Base-by-base conservation (phyloP, 2,113 vertebrate genomes). In the Ciconia stormi region DNA sequence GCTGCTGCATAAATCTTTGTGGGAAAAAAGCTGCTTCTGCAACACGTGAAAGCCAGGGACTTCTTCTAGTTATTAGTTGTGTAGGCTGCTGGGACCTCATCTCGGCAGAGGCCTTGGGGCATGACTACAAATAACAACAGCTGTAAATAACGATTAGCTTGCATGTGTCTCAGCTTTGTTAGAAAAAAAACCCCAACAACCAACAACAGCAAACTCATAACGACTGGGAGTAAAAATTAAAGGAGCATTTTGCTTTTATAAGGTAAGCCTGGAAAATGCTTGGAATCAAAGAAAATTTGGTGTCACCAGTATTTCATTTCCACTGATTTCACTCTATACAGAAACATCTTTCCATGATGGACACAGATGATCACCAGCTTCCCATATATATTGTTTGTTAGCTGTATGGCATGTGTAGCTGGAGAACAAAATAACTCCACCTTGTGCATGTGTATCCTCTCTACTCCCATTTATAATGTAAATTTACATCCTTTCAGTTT, bases 391-490 rank as follows among this genome's bases (percentile, higher is more conserved):
- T 72, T 63, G 1, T 49, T 66, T 74, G 10, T 55, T 71, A 67
- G 3, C 10, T 56, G 4, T 38, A 49, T 55, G 30, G 10, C 36
- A 29, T 8, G 2, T 22, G 34, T 49, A 67, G 21, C 11, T 83
- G 46, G 16, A 83, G 11, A 76, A 61, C 4, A 70, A 87, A 83
- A 32, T 22, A 62, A 46, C 34, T 55, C 12, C 14, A 71, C 20
- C 22, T 58, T n/a, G 7, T 36, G 32, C 22, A 49, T 0, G 0
- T 47, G 3, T 32, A 42, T n/a, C 6, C 7, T 40, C 16, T 86
- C 30, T 84, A 36, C 23, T 91, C 27, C 27, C 4, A 55, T 59
- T 66, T 81, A 59, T 19, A 73, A 18, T 13, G 13, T 52, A 74
- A 62, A 67, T 52, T 53, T 63, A 23, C 16, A 47, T 71, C 7